Conservation (phyloP, 2,113 vertebrate species). For the Channa argus region DNA sequence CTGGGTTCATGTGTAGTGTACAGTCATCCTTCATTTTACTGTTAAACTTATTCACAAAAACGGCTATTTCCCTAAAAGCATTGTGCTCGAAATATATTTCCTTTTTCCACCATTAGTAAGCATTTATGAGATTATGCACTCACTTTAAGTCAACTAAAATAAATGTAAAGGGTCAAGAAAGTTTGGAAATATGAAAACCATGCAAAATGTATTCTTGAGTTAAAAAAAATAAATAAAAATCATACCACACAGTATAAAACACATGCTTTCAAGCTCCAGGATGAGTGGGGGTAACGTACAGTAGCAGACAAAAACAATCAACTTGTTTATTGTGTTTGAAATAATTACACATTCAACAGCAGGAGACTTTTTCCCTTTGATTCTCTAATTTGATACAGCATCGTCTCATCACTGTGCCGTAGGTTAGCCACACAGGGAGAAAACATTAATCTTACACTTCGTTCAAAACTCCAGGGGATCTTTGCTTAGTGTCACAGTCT, state of each 20-base stretch:
- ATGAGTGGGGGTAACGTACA: neutral
- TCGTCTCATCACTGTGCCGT: slow-evolving; percentile 57
- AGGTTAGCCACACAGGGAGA: slow-evolving; percentile 76
- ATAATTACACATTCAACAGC: slow-evolving; percentile 80
- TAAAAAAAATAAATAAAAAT: neutral
- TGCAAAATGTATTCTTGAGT: neutral
- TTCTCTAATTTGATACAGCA: slow-evolving; percentile 77
- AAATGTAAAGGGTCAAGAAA: no score
- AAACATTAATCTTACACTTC: slow-evolving; percentile 77
- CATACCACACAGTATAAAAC: no score
- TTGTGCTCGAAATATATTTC: no score
- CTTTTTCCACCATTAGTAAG: no score
- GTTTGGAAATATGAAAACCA: neutral
- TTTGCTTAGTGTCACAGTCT: slow-evolving; percentile 69
- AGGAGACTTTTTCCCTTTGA: slow-evolving; percentile 63
- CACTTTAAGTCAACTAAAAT: no score
- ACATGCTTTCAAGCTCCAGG: neutral
- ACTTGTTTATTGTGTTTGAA: slow-evolving; percentile 79
- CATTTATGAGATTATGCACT: no score
- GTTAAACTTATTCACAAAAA: no score
- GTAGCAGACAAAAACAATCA: slow-evolving; percentile 74
- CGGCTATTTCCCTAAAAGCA: no score
- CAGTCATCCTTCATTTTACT: no score
- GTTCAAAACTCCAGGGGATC: slow-evolving; percentile 78
- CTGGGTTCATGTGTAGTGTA: no score